Evolutionary conservation across 1,140 invertebrate genomes (phyloP).

Genomic region (Apis florea): DNA sequence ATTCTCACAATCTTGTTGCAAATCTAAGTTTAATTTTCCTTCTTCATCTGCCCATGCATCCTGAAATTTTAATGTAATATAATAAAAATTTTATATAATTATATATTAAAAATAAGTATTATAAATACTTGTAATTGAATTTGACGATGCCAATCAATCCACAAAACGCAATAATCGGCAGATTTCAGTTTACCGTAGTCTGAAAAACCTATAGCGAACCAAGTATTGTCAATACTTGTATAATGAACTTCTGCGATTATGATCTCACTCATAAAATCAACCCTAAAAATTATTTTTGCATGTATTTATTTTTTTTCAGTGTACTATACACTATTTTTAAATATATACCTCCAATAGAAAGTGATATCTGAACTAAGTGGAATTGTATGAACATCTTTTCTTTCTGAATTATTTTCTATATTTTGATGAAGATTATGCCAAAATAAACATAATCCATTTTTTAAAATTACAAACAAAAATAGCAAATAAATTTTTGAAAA

Average conservation of each 20-base stretch:
- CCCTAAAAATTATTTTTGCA: slow-evolving; percentile 55
- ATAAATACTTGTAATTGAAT: slow-evolving; percentile 84
- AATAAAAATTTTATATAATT: not conserved
- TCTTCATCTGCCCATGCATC: slow-evolving; percentile 87
- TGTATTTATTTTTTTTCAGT: not conserved
- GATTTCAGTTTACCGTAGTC: slow-evolving; percentile 89
- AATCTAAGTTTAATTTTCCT: slow-evolving; percentile 86
- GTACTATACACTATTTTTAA: not conserved
- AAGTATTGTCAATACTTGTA: slow-evolving; percentile 78
- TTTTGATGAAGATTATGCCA: slow-evolving; percentile 7
- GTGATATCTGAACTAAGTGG: slow-evolving; percentile 75
- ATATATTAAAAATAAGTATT: slow-evolving; percentile 3
- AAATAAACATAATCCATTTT: slow-evolving; percentile 12
- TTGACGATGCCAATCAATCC: slow-evolving; percentile 85
- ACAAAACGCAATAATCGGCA: slow-evolving; percentile 93
- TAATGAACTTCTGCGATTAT: slow-evolving; percentile 81
- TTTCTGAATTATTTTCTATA: not conserved
- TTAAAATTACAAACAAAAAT: slow-evolving; percentile 17
- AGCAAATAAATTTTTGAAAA: slow-evolving; percentile 1
- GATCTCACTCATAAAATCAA: slow-evolving; percentile 77
- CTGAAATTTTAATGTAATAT: slow-evolving; percentile 76
- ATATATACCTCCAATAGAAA: slow-evolving; percentile 76
- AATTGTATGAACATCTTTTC: slow-evolving; percentile 65
- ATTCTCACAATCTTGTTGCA: slow-evolving; percentile 89
- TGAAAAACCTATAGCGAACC: slow-evolving; percentile 96